Evolutionary conservation across 2,113 vertebrate species (phyloP).

Genomic region (Pomatorhinus ruficollis): DNA sequence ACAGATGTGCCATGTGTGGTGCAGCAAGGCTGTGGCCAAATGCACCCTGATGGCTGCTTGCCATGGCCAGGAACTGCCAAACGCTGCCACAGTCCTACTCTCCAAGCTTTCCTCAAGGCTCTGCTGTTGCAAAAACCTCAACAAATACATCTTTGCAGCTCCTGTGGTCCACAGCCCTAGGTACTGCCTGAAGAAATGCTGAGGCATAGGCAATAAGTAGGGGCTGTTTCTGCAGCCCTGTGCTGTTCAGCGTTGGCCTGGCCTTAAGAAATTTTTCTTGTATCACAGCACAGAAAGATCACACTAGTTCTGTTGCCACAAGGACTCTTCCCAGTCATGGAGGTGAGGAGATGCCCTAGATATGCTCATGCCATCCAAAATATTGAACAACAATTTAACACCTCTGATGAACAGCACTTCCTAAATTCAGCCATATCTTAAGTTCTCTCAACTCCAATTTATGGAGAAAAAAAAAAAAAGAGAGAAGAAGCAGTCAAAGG

Average conservation of each 20-base stretch:
- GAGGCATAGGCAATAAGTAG: background rate
- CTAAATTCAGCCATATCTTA: background rate
- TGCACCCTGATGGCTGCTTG: rapidly evolving
- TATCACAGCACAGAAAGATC: background rate
- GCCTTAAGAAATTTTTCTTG: background rate
- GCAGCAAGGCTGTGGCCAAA: background rate
- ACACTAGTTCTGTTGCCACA: background rate
- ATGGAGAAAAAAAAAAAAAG: background rate
- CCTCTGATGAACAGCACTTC: background rate
- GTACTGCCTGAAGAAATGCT: background rate
- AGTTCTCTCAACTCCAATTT: background rate
- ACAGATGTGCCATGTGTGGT: rapidly evolving
- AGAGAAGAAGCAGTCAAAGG: background rate
- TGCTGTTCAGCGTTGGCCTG: rapidly evolving
- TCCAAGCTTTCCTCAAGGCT: background rate
- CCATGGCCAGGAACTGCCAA: background rate
- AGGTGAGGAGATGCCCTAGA: background rate
- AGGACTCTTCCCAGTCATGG: background rate
- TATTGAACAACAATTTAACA: background rate
- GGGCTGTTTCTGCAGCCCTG: background rate
- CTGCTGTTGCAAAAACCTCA: background rate
- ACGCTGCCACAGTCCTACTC: background rate
- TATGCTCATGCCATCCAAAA: background rate
- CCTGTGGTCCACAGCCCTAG: background rate
- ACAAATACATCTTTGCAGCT: background rate